These are phyloP conservation scores for Periophthalmus modestus DNA, from an alignment of 2,113 vertebrate species.

Conservation along the genomic window DNA sequence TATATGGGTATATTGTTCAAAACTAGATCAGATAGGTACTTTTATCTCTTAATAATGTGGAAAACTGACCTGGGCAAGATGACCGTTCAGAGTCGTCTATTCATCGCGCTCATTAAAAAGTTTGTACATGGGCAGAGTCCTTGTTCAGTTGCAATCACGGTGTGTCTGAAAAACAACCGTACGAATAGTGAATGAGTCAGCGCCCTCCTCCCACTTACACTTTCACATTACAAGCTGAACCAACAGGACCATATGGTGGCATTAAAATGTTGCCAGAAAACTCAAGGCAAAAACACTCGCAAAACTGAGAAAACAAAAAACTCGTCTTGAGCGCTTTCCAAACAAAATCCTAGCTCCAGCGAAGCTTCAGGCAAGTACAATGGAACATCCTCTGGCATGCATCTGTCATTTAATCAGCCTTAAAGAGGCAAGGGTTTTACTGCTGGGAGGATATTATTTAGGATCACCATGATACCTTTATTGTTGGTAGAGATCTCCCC, in stretches of 20 bases:
- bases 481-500: no score
- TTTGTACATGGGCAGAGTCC: no score
- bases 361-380: constrained; percentile 17
- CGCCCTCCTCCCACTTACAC: background rate
- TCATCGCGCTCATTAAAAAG: no score
- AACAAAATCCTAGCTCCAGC: constrained; percentile 35
- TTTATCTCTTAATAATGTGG: no score
- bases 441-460: no score
- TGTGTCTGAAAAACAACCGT: background rate
- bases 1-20: no score
- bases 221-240: background rate
- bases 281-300: constrained; percentile 1
- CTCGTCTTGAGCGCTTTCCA: constrained; percentile 33
- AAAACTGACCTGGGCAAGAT: background rate
- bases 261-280: constrained; percentile 7
- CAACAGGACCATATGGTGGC: background rate
- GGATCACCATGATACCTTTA: no score
- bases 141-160: background rate
- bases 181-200: background rate
- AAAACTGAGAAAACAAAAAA: constrained; percentile 17
- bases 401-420: constrained; percentile 6
- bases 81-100: background rate
- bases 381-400: background rate
- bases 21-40: no score
- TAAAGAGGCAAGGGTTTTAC: background rate